Base-by-base conservation (phyloP, 1,140 invertebrate species). In the Bombus cullumanus region DNA sequence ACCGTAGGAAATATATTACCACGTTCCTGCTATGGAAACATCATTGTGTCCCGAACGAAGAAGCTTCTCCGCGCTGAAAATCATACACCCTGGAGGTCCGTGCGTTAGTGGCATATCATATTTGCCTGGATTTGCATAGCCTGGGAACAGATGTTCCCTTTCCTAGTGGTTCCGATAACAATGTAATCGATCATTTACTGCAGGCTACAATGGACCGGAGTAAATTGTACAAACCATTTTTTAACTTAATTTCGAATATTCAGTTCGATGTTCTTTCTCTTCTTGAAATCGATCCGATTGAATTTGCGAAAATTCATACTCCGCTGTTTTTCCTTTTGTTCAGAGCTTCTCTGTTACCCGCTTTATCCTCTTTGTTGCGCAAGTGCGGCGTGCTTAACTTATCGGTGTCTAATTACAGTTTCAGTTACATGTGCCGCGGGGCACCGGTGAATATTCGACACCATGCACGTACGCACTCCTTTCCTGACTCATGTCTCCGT, bases 341-440 rank as follows among this genome's bases (percentile, higher is more conserved):
- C 25, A 25, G 4, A 22, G 28, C 64, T 76, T 37, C 41, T 43
- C 39, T 43, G 71, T 43, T 72, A 25, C 28, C 9, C 71, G 34
- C 25, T 39, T 69, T 34, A 34, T 9, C 25, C 53, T 64, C 76
- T 73, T 82, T 75, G 80, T 68, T 85, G 81, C 41, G 43, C 82
- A 75, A 25, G 83, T 59, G 83, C 85, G 53, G 76, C 66, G 85
- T 86, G 87, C 86, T 74, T 81, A 88, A 86, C 80, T 88, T 89
- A 87, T 90, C 74, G 89, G 89, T 89, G 89, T 90, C 89, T 73
- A 85, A 82, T 90, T 90, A 90, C 91, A 83, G 93, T 92, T 94
- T 89, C 92, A 93, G 92, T 93, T 93, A 93, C 93, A 92, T 92
- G 89, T 90, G 91, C 92, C 91, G 87, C 91, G 72, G 90, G 90